phyloP scores from a whole-genome alignment of 2,888 invertebrate species.

The Hyles lineata region DNA sequence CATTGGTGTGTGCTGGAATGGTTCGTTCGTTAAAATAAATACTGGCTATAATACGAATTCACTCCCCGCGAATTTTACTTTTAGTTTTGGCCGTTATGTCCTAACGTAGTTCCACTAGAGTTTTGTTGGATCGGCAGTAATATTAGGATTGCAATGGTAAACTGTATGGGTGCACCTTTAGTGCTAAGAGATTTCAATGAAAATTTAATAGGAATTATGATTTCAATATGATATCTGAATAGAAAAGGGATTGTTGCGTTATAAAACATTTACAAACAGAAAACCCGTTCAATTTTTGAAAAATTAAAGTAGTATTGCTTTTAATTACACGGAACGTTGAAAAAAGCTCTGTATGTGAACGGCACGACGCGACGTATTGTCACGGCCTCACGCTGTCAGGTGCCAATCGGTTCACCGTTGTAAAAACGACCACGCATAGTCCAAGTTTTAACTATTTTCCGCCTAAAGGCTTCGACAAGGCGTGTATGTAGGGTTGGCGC shows the following conservation, averaged over 20 bases:
- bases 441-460: background rate
- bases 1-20: background rate
- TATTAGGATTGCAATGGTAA: background rate
- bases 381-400: background rate
- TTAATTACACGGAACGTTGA: background rate
- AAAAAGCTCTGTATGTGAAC: background rate
- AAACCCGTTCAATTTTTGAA: background rate
- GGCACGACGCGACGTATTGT: background rate
- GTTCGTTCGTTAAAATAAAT: slow-evolving; percentile 6
- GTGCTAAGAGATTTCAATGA: background rate
- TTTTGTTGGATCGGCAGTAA: background rate
- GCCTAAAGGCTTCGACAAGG: background rate
- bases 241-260: too few species aligned
- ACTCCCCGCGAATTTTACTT: background rate
- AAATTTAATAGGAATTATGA: background rate
- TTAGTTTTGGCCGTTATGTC: background rate
- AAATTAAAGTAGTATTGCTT: background rate
- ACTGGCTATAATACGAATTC: background rate
- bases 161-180: background rate
- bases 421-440: background rate
- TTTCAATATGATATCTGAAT: too few species aligned
- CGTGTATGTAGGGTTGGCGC: background rate
- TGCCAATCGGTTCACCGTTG: background rate
- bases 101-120: background rate
- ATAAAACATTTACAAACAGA: background rate